Percentiles rank a stretch among this genome's conserved stretches.
phyloP scores from a whole-genome alignment of 2,888 invertebrate genomes.

The Belgica antarctica region DNA sequence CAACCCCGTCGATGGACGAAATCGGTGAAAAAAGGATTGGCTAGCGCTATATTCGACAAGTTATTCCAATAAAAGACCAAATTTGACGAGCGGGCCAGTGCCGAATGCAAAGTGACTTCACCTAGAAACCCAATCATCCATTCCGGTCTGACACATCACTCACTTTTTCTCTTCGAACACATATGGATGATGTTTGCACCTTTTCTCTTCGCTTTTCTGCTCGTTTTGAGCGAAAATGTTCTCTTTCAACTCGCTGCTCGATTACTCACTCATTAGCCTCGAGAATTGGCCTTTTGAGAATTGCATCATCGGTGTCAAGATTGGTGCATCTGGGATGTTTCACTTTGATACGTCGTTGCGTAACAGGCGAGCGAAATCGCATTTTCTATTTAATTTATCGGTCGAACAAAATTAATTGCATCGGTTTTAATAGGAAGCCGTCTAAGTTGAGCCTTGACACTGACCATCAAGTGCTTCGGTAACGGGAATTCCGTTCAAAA shows the following conservation, averaged over 20 bases:
- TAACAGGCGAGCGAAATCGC: too few relatives aligned
- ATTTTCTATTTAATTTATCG: too few relatives aligned
- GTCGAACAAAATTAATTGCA: too few relatives aligned
- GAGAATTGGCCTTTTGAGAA: conserved; percentile 17
- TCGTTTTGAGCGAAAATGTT: background rate
- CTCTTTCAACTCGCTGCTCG: background rate
- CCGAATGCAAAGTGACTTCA: conserved; percentile 19
- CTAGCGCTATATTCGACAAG: background rate
- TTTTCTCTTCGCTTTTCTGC: conserved; percentile 10
- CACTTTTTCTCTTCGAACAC: conserved; percentile 18
- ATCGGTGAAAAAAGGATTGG: background rate
- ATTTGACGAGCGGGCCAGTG: background rate
- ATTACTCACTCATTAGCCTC: conserved; percentile 6
- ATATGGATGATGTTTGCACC: conserved; percentile 21
- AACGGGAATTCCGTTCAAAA: too few relatives aligned
- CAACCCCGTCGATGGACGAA: background rate
- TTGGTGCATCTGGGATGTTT: background rate
- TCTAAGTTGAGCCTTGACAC: too few relatives aligned
- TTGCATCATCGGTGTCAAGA: conserved; percentile 17
- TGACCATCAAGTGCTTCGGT: too few relatives aligned
- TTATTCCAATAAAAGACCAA: background rate
- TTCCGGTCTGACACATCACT: conserved; percentile 31
- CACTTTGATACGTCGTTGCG: too few relatives aligned
- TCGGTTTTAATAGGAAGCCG: too few relatives aligned
- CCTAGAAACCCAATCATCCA: conserved; percentile 10